Percentiles rank a stretch among this genome's conserved stretches.
phyloP scores from a whole-genome alignment of 1,140 invertebrate genomes.

The Periplaneta americana region DNA sequence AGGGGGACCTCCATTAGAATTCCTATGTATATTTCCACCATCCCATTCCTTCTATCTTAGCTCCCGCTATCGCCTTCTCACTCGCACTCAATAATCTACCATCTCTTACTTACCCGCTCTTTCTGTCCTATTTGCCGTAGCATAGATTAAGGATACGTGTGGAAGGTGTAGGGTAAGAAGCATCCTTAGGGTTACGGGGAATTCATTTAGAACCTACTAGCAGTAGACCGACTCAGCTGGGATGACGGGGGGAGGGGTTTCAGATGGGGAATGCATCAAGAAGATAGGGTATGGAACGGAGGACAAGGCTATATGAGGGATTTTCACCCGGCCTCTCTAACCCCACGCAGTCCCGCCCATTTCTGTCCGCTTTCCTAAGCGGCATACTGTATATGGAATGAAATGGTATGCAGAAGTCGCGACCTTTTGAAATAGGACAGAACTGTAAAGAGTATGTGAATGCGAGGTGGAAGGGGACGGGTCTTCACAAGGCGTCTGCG shows the following conservation, averaged over 20 bases:
- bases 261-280: background rate
- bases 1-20: background rate
- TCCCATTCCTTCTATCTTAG: too few species aligned
- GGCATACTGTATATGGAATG: background rate
- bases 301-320: background rate
- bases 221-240: background rate
- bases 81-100: background rate
- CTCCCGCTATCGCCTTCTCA: background rate
- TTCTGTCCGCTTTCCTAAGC: too few species aligned
- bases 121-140: background rate
- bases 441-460: too few species aligned
- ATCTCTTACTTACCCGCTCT: background rate
- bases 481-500: too few species aligned
- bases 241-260: too few species aligned
- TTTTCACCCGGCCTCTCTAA: too few species aligned
- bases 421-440: background rate
- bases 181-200: background rate
- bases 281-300: background rate
- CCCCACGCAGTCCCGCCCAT: background rate
- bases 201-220: background rate
- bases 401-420: background rate
- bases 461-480: too few species aligned
- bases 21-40: background rate
- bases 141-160: background rate
- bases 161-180: background rate